Base-by-base conservation (phyloP, 2,888 invertebrate species). In the Cantharis rustica region DNA sequence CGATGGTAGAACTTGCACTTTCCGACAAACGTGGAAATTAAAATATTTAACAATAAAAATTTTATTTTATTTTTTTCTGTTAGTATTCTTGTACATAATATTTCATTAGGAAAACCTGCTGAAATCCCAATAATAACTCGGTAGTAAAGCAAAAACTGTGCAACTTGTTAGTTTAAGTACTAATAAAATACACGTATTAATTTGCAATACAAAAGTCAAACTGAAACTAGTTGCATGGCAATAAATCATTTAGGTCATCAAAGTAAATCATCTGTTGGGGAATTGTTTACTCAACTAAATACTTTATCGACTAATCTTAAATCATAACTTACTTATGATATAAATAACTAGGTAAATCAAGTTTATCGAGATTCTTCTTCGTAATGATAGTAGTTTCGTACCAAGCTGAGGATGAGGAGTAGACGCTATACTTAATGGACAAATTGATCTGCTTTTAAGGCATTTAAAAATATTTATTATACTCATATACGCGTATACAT, bases 241-340 rank as follows among this genome's bases (percentile, higher is more conserved):
- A 69, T 78, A 78, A 78, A 78, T 78, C 78, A 78, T 62, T 61
- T 47, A 73, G 70, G 75, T 69, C 72, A 71, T 77, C 70, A 71
- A 75, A 69, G 76, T 80, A 81, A 81, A 81, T 81, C 79, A 81
- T 75, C 73, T 73, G 26, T 77, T 81, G 79, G 79, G 79, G 79
- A 80, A 80, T 82, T 82, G 82, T 82, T 82, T 82, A 82, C 80
- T 76, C 79, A 81, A 73, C 78, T 68, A 71, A 78, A 81, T 80
- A 78, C 76, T 80, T 80, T 80, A 81, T 80, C 79, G 79, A 76
- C 76, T 69, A 72, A 71, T 27, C 31, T 72, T 81, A 80, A 81
- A 73, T 82, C 81, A 82, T 79, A n/a, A 66, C 68, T 47, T 62
- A 31, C 27, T 64, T 64, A 68, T 23, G 72, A 68, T 31, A 47